Percentiles rank a stretch among this genome's conserved stretches.
Conservation (phyloP, 2,797 vertebrate genomes). For the Champsocephalus gunnari region DNA sequence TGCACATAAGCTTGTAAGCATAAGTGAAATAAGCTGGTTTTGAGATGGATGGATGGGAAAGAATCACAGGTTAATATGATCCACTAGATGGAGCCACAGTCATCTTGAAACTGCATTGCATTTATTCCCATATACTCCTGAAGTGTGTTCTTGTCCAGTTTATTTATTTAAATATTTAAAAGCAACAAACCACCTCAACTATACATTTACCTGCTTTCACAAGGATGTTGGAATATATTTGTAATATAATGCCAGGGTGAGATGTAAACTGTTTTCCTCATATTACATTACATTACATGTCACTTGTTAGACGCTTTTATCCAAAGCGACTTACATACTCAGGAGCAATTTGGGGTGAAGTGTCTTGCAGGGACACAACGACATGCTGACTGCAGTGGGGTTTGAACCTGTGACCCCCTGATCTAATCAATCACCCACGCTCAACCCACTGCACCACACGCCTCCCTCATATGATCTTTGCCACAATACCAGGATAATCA, state of each 20-base stretch:
- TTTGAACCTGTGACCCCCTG: too few relatives aligned
- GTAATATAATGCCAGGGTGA: not conserved
- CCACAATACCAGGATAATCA: too few relatives aligned
- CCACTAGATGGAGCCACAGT: constrained; percentile 45
- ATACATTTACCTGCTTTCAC: not conserved
- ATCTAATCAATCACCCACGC: too few relatives aligned
- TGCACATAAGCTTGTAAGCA: not conserved
- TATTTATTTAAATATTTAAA: not conserved
- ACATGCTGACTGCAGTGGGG: too few relatives aligned
- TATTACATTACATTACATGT: too few relatives aligned
- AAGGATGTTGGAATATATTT: not conserved
- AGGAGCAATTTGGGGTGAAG: too few relatives aligned
- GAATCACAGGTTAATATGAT: not conserved
- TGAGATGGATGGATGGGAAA: constrained; percentile 15
- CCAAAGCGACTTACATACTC: too few relatives aligned
- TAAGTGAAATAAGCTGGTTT: not conserved
- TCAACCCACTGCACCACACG: too few relatives aligned
- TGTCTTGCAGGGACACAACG: too few relatives aligned
- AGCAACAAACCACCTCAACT: not conserved
- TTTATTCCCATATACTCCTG: not conserved
- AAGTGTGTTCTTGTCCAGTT: not conserved
- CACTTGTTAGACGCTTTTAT: too few relatives aligned
- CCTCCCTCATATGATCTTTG: too few relatives aligned
- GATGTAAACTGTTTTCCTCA: not conserved
- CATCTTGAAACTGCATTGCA: not conserved